A percentile compares a stretch with the other conserved stretches of the same genome.
Evolutionary conservation across 2,797 vertebrate species (phyloP).

Genomic region (Tauraco hartlaubi): DNA sequence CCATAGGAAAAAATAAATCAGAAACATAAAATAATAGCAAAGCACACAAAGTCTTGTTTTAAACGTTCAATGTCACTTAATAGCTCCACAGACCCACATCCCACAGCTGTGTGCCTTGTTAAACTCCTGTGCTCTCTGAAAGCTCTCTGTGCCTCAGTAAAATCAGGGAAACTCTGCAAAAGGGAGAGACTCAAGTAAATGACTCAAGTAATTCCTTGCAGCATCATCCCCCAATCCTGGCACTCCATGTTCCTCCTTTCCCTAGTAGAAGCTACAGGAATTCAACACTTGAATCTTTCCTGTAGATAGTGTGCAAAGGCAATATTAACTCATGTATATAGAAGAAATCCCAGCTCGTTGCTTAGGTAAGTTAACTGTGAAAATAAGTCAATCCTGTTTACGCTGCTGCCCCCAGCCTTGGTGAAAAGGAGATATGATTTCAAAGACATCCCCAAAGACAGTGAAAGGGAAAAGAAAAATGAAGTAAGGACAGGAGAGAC

Average conservation of each 20-base stretch:
- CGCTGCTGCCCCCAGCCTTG: background rate
- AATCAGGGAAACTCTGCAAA: background rate
- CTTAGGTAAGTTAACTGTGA: background rate
- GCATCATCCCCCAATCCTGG: background rate
- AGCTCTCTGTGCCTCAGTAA: background rate
- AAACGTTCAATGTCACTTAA: background rate
- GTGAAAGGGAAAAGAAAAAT: background rate
- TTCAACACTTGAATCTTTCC: background rate
- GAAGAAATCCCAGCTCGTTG: background rate
- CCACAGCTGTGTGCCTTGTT: background rate
- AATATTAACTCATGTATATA: rapidly evolving
- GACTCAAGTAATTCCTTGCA: background rate
- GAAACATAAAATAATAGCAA: background rate
- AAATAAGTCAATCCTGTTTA: background rate
- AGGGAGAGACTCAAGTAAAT: background rate
- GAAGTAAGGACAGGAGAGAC: background rate
- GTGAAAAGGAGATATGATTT: background rate
- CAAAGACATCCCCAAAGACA: background rate
- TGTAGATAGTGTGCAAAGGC: background rate
- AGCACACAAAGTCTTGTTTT: background rate
- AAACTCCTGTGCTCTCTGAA: background rate
- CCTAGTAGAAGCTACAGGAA: background rate
- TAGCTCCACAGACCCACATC: background rate
- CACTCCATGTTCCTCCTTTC: background rate
- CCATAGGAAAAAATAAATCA: background rate